phyloP scores from a whole-genome alignment of 2,888 invertebrate species.

The Pemphredon lugubris region DNA sequence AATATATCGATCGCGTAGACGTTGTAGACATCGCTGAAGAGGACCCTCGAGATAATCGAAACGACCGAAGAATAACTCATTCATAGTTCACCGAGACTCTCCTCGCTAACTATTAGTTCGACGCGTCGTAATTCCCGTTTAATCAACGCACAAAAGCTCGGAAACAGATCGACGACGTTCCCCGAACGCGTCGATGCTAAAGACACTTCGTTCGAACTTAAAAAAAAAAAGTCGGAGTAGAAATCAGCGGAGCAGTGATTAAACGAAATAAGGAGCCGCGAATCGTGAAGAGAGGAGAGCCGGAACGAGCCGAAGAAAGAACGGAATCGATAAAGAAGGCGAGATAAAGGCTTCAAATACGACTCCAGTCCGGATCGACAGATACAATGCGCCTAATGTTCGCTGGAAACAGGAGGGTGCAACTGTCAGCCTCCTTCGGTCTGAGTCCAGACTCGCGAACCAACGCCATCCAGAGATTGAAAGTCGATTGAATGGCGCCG shows the following conservation, averaged over 20 bases:
- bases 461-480: conserved; percentile 67
- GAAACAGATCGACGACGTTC: too few species aligned
- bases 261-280: neutral
- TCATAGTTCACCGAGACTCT: too few species aligned
- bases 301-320: neutral
- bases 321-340: conserved; percentile 24
- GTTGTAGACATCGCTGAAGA: too few species aligned
- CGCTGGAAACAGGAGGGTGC: conserved; percentile 44
- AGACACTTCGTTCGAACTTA: too few species aligned
- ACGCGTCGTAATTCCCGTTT: too few species aligned
- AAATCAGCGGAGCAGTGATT: neutral
- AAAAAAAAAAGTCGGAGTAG: too few species aligned
- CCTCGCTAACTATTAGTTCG: too few species aligned
- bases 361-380: conserved; percentile 44
- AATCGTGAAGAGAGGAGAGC: neutral
- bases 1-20: too few species aligned
- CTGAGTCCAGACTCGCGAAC: conserved; percentile 29
- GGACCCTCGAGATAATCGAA: too few species aligned
- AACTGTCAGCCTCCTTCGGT: conserved; percentile 34
- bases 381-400: conserved; percentile 66
- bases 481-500: conserved; percentile 72
- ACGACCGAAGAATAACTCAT: too few species aligned
- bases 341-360: conserved; percentile 17
- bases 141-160: too few species aligned
- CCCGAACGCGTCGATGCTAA: too few species aligned